phyloP scores from a whole-genome alignment of 2,888 invertebrate species.

The Camptogramma bilineatum region DNA sequence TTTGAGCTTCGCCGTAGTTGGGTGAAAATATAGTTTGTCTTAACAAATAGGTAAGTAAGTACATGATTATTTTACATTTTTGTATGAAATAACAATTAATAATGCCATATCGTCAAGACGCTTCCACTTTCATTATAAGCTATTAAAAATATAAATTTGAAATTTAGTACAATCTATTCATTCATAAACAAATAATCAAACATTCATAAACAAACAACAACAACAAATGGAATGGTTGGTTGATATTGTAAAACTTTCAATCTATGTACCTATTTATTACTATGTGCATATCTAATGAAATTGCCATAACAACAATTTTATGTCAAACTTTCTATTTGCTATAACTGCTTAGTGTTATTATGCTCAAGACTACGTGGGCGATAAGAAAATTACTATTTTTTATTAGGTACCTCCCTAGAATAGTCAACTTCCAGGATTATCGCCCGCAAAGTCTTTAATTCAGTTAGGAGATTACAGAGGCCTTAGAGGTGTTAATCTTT shows the following conservation, averaged over 20 bases:
- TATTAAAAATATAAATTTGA: no score
- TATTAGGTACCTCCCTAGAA: constrained; percentile 19
- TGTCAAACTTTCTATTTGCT: constrained; percentile 30
- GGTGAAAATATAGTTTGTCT: neutral
- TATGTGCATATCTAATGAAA: constrained; percentile 43
- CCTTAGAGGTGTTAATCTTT: constrained; percentile 46
- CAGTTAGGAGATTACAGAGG: constrained; percentile 45
- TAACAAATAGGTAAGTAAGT: no score
- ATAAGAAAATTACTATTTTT: constrained; percentile 23
- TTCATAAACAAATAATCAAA: neutral
- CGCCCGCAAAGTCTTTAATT: constrained; percentile 31
- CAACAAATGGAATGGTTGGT: neutral
- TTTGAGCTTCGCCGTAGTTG: no score
- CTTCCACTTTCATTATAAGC: no score
- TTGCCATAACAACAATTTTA: constrained; percentile 34
- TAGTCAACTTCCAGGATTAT: constrained; percentile 36
- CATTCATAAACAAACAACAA: neutral
- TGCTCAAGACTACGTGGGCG: constrained; percentile 21
- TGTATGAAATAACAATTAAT: no score
- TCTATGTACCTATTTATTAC: constrained; percentile 15
- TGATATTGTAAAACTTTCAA: neutral
- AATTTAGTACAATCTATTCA: no score
- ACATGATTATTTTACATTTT: no score
- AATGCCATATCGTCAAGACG: no score
- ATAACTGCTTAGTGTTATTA: constrained; percentile 20